These are phyloP conservation scores for Elachura formosa DNA, from an alignment of 2,113 vertebrate genomes.

Conservation along the genomic window DNA sequence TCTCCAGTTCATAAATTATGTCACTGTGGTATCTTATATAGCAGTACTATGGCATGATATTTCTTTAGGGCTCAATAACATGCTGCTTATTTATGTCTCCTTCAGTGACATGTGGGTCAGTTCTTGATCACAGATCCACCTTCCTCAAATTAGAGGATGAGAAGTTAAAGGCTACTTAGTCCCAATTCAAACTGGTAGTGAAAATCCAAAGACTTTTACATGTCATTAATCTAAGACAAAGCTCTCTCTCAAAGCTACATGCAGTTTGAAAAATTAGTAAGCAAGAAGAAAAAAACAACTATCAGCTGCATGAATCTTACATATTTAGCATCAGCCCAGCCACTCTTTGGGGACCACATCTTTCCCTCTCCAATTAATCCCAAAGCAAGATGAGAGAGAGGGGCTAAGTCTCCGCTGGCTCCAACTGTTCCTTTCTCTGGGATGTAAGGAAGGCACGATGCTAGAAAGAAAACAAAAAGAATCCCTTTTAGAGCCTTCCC, in stretches of 20 bases:
- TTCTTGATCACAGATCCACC: neutral
- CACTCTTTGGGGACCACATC: conserved; percentile 99
- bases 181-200: neutral
- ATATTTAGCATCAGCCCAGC: conserved; percentile 98
- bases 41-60: neutral
- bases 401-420: conserved; percentile 95
- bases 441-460: conserved; percentile 93
- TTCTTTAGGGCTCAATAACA: neutral
- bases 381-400: conserved; percentile 92
- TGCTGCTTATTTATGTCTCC: neutral
- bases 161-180: neutral
- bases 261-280: neutral
- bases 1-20: neutral
- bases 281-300: neutral
- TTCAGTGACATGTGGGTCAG: neutral
- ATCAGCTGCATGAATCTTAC: conserved; percentile 68
- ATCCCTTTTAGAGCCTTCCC: neutral
- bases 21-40: neutral
- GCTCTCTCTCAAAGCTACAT: neutral
- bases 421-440: conserved; percentile 97
- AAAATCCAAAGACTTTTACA: neutral
- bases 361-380: conserved; percentile 96
- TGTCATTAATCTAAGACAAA: neutral
- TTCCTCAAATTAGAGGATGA: neutral
- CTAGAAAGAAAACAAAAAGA: conserved; percentile 60